Evolutionary conservation across 2,797 vertebrate species (phyloP).

Genomic region (Falco peregrinus): DNA sequence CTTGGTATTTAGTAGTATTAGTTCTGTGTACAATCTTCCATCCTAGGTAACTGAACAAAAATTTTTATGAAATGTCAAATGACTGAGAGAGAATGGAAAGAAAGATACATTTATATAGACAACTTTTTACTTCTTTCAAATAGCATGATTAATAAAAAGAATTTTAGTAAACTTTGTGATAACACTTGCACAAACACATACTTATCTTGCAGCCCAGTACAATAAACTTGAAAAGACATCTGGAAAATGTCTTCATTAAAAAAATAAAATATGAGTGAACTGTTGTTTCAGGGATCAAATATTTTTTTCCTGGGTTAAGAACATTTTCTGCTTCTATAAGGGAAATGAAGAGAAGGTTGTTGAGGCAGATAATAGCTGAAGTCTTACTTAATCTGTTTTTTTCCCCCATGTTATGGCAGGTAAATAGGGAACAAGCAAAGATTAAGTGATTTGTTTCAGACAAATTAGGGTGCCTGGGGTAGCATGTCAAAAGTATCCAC

Average conservation of each 20-base stretch:
- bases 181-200: background rate
- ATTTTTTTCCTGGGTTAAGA: background rate
- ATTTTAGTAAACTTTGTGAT: background rate
- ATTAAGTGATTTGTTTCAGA: too few species aligned
- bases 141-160: background rate
- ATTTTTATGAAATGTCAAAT: background rate
- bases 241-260: background rate
- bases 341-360: background rate
- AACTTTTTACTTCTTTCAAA: background rate
- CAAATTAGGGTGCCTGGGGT: too few species aligned
- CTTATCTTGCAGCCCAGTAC: background rate
- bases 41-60: background rate
- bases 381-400: background rate
- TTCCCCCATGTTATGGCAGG: background rate
- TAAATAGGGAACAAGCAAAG: too few species aligned
- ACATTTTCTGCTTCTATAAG: background rate
- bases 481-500: too few species aligned
- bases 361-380: background rate
- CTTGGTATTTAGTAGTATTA: constrained; percentile 16
- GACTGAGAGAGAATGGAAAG: background rate
- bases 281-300: background rate
- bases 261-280: background rate
- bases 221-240: background rate
- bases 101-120: fast-evolving
- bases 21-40: background rate